phyloP scores from a whole-genome alignment of 1,140 invertebrate genomes.

The Probaryconus sp. region DNA sequence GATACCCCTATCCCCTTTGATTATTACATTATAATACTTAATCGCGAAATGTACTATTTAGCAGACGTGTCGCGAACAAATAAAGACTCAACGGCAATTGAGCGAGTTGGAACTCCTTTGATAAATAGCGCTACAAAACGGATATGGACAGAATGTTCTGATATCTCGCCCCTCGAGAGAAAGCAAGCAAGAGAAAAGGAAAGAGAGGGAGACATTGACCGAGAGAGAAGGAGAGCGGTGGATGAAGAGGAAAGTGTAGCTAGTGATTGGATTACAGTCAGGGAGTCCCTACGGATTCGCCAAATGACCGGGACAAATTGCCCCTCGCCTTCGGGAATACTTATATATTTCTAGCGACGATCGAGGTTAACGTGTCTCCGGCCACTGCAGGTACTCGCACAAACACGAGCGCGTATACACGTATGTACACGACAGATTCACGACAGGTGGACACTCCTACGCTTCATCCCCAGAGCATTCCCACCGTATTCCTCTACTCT shows the following conservation, averaged over 20 bases:
- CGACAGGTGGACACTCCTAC: constrained; percentile 61
- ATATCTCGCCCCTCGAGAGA: constrained; percentile 36
- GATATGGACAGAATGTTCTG: constrained; percentile 45
- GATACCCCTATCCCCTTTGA: no score
- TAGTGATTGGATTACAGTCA: constrained; percentile 80
- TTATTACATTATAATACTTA: no score
- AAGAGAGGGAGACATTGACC: no score
- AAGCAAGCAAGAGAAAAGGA: constrained; percentile 30
- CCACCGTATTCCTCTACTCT: constrained; percentile 12
- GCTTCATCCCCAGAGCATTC: constrained; percentile 40
- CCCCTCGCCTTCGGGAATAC: constrained; percentile 79
- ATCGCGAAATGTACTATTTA: constrained; percentile 52
- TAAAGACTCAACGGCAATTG: constrained; percentile 48
- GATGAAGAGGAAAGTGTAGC: constrained; percentile 69
- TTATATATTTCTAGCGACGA: constrained; percentile 75
- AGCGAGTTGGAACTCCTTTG: constrained; percentile 46
- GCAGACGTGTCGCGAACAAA: constrained; percentile 49
- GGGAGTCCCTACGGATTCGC: constrained; percentile 77
- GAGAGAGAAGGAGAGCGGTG: constrained; percentile 32
- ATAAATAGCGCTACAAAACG: constrained; percentile 59
- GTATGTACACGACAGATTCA: constrained; percentile 55
- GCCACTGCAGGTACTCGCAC: constrained; percentile 49
- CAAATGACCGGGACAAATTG: constrained; percentile 80
- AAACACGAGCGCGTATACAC: constrained; percentile 13
- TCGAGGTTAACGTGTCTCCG: constrained; percentile 71